Evolutionary conservation across 2,888 invertebrate species (phyloP).

Genomic region (Andrena hattorfiana): DNA sequence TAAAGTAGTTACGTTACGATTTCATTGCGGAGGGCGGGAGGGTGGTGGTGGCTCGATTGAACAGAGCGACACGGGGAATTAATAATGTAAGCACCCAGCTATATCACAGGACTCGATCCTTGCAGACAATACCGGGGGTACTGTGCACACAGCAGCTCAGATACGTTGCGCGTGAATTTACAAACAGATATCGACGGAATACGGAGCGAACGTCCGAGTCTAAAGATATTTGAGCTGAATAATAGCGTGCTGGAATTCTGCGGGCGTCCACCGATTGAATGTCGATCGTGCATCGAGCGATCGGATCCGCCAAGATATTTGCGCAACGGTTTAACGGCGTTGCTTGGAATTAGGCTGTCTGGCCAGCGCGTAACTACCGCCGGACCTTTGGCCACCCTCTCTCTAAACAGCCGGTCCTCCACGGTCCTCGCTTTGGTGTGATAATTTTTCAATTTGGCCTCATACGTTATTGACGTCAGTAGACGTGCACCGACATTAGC

Average conservation of each 20-base stretch:
- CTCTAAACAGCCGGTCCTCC: conserved; percentile 69
- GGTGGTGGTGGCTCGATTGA: conserved; percentile 38
- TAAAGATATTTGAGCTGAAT: conserved; percentile 33
- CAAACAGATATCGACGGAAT: conserved; percentile 64
- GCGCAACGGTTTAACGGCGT: conserved; percentile 32
- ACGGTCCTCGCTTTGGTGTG: conserved; percentile 79
- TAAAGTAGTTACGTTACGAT: conserved; percentile 39
- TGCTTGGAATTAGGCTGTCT: conserved; percentile 48
- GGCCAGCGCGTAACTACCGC: conserved; percentile 22
- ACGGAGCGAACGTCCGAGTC: conserved; percentile 40
- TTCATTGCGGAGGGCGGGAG: no score
- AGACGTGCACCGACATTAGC: conserved; percentile 70
- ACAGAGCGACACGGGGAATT: conserved; percentile 60
- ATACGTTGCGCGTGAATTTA: conserved; percentile 57
- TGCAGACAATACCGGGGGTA: conserved; percentile 48
- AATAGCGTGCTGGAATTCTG: conserved; percentile 9
- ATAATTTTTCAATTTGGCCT: conserved; percentile 85
- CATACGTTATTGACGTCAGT: conserved; percentile 81
- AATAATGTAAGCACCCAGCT: conserved; percentile 67
- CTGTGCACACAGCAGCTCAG: conserved; percentile 52
- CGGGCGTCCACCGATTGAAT: neutral
- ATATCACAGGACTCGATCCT: conserved; percentile 58
- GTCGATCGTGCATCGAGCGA: conserved; percentile 21
- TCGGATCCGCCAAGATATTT: conserved; percentile 12
- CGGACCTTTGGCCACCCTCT: conserved; percentile 67